Evolutionary conservation across 2,888 invertebrate species (phyloP).

Genomic region (Morpho achilles): DNA sequence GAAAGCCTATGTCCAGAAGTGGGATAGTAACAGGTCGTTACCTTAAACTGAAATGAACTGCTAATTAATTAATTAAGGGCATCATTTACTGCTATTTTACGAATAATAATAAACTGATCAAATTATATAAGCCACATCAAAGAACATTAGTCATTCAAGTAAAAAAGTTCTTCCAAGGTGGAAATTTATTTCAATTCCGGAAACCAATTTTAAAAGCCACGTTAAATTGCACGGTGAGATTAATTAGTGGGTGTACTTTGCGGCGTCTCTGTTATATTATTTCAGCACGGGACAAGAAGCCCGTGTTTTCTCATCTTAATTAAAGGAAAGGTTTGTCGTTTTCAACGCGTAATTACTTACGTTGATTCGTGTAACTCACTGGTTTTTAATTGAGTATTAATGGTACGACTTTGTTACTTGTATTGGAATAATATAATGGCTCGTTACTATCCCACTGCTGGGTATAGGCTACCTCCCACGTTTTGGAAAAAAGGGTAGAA

Average conservation of each 20-base stretch:
- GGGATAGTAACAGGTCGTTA: no score
- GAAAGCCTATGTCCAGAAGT: no score
- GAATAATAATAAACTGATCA: no score
- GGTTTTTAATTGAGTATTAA: background rate
- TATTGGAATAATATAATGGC: no score
- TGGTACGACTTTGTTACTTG: background rate
- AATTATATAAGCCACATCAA: no score
- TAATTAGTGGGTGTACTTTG: conserved; percentile 31
- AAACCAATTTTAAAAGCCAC: conserved; percentile 19
- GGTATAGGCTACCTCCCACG: no score
- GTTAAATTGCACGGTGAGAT: conserved; percentile 32
- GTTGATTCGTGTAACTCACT: conserved; percentile 39
- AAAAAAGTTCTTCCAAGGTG: background rate
- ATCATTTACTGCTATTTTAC: no score
- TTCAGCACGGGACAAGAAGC: conserved; percentile 35
- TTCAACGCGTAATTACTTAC: conserved; percentile 41
- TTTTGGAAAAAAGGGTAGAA: no score
- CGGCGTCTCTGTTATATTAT: conserved; percentile 33
- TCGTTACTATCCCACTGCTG: no score
- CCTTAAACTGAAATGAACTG: no score
- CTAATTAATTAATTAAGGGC: no score
- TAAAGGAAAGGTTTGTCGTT: conserved; percentile 44
- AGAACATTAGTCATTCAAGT: no score
- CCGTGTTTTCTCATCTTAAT: conserved; percentile 49
- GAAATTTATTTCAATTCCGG: conserved; percentile 12